Percentiles rank a stretch among this genome's conserved stretches.
phyloP scores from a whole-genome alignment of 64 coral and sea anemone species.

The Exaiptasia diaphana region DNA sequence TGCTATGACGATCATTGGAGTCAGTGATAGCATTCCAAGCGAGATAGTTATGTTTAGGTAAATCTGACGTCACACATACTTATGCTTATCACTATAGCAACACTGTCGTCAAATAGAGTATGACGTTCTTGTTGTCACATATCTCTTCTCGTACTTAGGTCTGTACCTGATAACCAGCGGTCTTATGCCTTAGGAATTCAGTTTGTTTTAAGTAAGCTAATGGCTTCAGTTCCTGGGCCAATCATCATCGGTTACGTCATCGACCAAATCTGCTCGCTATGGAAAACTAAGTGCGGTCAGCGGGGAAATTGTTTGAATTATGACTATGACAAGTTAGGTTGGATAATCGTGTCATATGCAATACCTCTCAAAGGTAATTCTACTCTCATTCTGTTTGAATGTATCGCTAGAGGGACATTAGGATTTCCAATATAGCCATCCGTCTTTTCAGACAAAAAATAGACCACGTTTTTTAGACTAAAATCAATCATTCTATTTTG shows the following conservation, averaged over 20 bases:
- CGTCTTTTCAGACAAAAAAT: background rate
- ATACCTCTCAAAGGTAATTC: background rate
- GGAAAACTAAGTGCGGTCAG: slow-evolving; percentile 71
- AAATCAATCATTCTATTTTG: background rate
- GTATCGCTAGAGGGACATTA: background rate
- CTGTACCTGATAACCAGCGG: slow-evolving; percentile 81
- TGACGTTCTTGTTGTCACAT: background rate
- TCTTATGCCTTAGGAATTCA: slow-evolving; percentile 85
- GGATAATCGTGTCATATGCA: slow-evolving; percentile 10
- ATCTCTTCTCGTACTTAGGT: slow-evolving; percentile 19
- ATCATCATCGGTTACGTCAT: slow-evolving; percentile 77
- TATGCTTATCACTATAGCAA: background rate
- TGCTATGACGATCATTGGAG: background rate
- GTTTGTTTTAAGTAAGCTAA: slow-evolving; percentile 61
- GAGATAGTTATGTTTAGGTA: slow-evolving; percentile 9
- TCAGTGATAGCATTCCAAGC: slow-evolving; percentile 6
- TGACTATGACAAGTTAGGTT: slow-evolving; percentile 54
- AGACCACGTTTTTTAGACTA: background rate
- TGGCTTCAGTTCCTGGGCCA: slow-evolving; percentile 82
- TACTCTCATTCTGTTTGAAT: too few species aligned
- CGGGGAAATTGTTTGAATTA: slow-evolving; percentile 75
- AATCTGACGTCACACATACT: background rate
- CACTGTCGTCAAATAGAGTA: background rate
- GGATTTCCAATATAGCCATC: background rate
- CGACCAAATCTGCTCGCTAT: slow-evolving; percentile 60